phyloP scores from a whole-genome alignment of 2,113 vertebrate genomes.

The Neodontobutis hainanensis region DNA sequence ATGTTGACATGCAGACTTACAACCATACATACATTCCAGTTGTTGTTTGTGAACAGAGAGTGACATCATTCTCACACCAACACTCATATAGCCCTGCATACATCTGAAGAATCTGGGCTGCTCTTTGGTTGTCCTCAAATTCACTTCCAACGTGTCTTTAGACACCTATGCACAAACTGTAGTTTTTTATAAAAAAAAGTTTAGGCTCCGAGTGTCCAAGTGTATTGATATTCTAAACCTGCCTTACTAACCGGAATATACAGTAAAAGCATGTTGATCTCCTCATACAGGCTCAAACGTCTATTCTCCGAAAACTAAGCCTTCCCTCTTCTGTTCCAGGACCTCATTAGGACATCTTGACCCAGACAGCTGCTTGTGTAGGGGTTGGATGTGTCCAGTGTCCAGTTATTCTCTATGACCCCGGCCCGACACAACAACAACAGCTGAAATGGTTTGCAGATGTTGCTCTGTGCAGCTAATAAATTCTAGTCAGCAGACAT shows the following conservation, averaged over 20 bases:
- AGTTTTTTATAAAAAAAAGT: no score
- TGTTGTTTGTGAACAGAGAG: no score
- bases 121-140: no score
- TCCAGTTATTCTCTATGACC: slow-evolving; percentile 53
- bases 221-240: no score
- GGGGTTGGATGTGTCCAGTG: slow-evolving; percentile 35
- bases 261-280: not conserved
- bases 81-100: no score
- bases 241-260: not conserved
- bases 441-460: slow-evolving; percentile 75
- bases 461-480: slow-evolving; percentile 70
- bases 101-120: no score
- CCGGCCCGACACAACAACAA: slow-evolving; percentile 63
- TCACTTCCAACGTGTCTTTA: no score
- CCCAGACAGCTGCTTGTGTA: slow-evolving; percentile 19
- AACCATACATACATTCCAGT: no score
- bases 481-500: slow-evolving; percentile 63
- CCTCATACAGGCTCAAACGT: not conserved
- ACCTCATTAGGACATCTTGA: slow-evolving; percentile 53
- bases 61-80: no score
- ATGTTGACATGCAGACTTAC: no score
- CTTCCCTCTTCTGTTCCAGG: slow-evolving; percentile 17
- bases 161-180: no score
- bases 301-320: not conserved
- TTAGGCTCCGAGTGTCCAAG: no score